phyloP scores from a whole-genome alignment of 1,140 invertebrate species.

The Bombus balteatus region DNA sequence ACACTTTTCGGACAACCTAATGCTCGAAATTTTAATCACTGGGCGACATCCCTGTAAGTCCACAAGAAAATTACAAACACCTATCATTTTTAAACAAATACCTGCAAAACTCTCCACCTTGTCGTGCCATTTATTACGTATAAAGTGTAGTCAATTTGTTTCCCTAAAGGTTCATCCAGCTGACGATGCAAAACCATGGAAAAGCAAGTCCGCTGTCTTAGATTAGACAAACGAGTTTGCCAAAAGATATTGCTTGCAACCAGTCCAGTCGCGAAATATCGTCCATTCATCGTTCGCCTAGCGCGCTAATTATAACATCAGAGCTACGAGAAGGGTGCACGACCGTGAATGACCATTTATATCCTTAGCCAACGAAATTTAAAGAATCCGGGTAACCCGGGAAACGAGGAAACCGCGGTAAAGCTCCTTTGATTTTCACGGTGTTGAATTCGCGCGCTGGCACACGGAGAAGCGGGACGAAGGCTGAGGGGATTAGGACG shows the following conservation, averaged over 20 bases:
- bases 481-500: not conserved
- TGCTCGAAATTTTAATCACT: too few relatives aligned
- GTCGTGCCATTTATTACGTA: not conserved
- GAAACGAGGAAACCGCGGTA: not conserved
- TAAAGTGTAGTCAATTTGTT: not conserved
- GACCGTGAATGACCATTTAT: slow-evolving; percentile 28
- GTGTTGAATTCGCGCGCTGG: slow-evolving; percentile 1
- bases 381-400: slow-evolving; percentile 26
- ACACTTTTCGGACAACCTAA: too few relatives aligned
- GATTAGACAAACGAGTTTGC: not conserved
- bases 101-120: not conserved
- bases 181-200: not conserved
- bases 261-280: not conserved
- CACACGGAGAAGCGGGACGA: too few relatives aligned
- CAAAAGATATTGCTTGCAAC: too few relatives aligned
- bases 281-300: slow-evolving; percentile 5
- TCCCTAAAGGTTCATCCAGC: not conserved
- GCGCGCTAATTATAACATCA: slow-evolving; percentile 19
- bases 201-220: not conserved
- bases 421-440: slow-evolving; percentile 23
- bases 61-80: too few relatives aligned
- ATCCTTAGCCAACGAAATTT: slow-evolving; percentile 7
- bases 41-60: too few relatives aligned
- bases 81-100: too few relatives aligned
- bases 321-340: too few relatives aligned